A percentile compares a stretch with the other conserved stretches of the same genome.
Conservation (phyloP, 1,140 invertebrate genomes). For the Drosophila bifasciata region DNA sequence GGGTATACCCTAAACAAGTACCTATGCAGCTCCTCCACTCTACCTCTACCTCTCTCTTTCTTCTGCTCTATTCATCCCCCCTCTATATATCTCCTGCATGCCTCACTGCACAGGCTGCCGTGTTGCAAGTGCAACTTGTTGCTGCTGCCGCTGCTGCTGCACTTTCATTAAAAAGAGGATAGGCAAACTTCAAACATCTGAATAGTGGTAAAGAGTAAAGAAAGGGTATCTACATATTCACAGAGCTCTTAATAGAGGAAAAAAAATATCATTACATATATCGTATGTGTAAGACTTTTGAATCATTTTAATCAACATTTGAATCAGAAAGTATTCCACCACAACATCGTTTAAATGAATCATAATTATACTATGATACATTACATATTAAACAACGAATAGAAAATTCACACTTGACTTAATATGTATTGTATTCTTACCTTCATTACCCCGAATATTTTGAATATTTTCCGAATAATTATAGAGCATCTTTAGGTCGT, state of each 20-base stretch:
- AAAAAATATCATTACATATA: background rate
- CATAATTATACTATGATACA: too few relatives aligned
- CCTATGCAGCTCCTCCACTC: slow-evolving; percentile 30
- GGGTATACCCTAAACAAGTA: slow-evolving; percentile 1
- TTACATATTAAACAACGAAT: too few relatives aligned
- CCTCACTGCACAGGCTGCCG: slow-evolving; percentile 46
- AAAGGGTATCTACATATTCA: slow-evolving; percentile 7
- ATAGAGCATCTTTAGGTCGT: slow-evolving; percentile 14
- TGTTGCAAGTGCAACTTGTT: slow-evolving; percentile 74
- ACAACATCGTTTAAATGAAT: too few relatives aligned
- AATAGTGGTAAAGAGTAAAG: slow-evolving; percentile 26
- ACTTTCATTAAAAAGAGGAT: slow-evolving; percentile 60
- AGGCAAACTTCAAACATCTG: slow-evolving; percentile 8
- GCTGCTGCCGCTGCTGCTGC: slow-evolving; percentile 46
- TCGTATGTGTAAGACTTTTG: too few relatives aligned
- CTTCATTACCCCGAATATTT: too few relatives aligned
- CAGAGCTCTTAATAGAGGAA: too few relatives aligned
- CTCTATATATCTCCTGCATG: slow-evolving; percentile 25
- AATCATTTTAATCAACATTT: too few relatives aligned
- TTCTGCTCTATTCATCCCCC: background rate
- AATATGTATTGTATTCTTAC: too few relatives aligned
- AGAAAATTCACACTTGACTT: too few relatives aligned
- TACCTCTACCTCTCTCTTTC: slow-evolving; percentile 10
- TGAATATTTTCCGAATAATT: background rate
- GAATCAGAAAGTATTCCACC: too few relatives aligned